These are phyloP conservation scores for Cantharis rufa DNA, from an alignment of 2,888 invertebrate genomes.

Conservation along the genomic window DNA sequence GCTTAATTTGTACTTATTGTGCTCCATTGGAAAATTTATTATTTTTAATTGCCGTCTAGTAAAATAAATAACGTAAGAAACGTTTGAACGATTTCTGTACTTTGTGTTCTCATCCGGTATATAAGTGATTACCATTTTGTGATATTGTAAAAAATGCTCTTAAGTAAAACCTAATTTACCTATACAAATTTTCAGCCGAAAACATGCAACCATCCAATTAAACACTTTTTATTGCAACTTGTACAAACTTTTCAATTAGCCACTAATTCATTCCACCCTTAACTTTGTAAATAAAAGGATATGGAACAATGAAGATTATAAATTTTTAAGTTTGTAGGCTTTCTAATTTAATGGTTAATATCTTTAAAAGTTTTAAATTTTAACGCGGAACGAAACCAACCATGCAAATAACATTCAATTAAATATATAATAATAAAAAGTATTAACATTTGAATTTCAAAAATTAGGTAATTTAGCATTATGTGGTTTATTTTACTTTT, in stretches of 20 bases:
- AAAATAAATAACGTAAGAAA: background rate
- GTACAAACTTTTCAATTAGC: constrained; percentile 1
- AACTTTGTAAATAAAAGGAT: background rate
- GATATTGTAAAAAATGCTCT: background rate
- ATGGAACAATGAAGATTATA: background rate
- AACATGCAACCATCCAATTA: constrained; percentile 5
- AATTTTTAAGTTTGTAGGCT: background rate
- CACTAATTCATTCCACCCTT: background rate
- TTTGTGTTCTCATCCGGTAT: background rate
- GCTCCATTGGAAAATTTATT: background rate
- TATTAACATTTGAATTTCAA: no score
- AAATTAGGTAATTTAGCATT: no score
- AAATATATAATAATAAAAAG: background rate
- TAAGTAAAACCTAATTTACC: background rate
- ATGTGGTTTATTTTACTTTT: no score
- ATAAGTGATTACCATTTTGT: background rate
- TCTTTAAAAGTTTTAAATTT: background rate
- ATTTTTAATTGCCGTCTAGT: background rate
- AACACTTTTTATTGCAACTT: constrained; percentile 1
- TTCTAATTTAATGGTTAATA: background rate
- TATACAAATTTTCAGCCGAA: background rate
- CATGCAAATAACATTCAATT: background rate
- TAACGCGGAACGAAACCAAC: background rate
- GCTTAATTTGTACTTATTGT: background rate
- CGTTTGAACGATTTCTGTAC: background rate